A percentile compares a stretch with the other conserved stretches of the same genome.
phyloP scores from a whole-genome alignment of 1,140 invertebrate genomes.

The Drosophila arawakana region DNA sequence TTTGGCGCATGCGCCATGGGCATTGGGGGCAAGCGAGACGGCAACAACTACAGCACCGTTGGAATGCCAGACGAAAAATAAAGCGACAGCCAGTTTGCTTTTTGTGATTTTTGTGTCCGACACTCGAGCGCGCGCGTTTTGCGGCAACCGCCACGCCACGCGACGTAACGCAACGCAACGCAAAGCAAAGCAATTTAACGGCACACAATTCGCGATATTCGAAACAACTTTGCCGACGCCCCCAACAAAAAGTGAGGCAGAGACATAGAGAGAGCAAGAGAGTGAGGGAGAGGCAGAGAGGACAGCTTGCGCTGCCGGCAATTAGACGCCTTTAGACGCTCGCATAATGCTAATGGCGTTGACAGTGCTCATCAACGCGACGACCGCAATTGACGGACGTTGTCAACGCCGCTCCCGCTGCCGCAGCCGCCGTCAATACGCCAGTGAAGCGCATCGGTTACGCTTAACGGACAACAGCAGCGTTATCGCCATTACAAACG shows the following conservation, averaged over 20 bases:
- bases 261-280: slow-evolving; percentile 10
- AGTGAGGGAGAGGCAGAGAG: slow-evolving; percentile 4
- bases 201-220: slow-evolving; percentile 23
- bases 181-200: slow-evolving; percentile 38
- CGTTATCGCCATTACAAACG: slow-evolving; percentile 22
- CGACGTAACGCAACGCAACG: slow-evolving; percentile 38
- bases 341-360: slow-evolving; percentile 83
- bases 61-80: slow-evolving; percentile 58
- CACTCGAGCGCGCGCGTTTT: slow-evolving; percentile 65
- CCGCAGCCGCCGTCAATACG: slow-evolving; percentile 46
- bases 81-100: slow-evolving; percentile 57
- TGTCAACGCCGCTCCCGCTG: slow-evolving; percentile 30
- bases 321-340: slow-evolving; percentile 80
- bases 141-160: slow-evolving; percentile 48
- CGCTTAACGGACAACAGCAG: slow-evolving; percentile 52
- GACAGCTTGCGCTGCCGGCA: slow-evolving; percentile 42
- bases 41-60: slow-evolving; percentile 47
- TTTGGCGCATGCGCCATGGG: slow-evolving; percentile 67
- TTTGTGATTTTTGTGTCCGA: slow-evolving; percentile 53
- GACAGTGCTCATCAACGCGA: slow-evolving; percentile 75
- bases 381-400: slow-evolving; percentile 60
- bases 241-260: slow-evolving; percentile 27
- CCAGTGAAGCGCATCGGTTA: slow-evolving; percentile 75
- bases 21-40: slow-evolving; percentile 50
- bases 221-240: slow-evolving; percentile 57